phyloP scores from a whole-genome alignment of 2,888 invertebrate species.

The Metacarcinus magister region DNA sequence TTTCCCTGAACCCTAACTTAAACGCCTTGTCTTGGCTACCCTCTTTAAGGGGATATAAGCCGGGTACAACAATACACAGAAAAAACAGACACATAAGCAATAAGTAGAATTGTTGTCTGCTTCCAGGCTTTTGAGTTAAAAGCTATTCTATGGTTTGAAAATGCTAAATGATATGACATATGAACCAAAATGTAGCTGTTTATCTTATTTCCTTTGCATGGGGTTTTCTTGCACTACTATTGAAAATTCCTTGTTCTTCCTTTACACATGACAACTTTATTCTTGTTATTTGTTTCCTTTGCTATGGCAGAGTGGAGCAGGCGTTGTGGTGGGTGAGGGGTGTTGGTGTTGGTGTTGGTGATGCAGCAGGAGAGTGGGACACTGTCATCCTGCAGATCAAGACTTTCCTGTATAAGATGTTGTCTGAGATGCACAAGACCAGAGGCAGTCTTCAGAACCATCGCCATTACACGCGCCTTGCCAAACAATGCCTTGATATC shows the following conservation, averaged over 20 bases:
- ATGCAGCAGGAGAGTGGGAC: not conserved
- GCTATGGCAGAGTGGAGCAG: constrained; percentile 59
- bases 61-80: too few species aligned
- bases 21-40: too few species aligned
- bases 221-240: not conserved
- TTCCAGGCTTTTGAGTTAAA: too few species aligned
- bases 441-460: not conserved
- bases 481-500: constrained; percentile 49
- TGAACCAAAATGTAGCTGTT: too few species aligned
- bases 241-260: not conserved
- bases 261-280: not conserved
- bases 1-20: too few species aligned
- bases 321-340: constrained; percentile 60
- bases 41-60: too few species aligned
- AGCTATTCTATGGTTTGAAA: too few species aligned
- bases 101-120: too few species aligned
- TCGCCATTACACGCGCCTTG: constrained; percentile 50
- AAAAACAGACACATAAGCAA: too few species aligned
- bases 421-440: not conserved
- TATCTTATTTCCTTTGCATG: too few species aligned
- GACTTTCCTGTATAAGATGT: not conserved
- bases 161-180: too few species aligned
- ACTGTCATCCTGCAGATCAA: not conserved
- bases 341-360: not conserved
- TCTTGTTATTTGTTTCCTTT: not conserved